Base-by-base conservation (phyloP, 2,888 invertebrate genomes). In the Melipona beecheii region DNA sequence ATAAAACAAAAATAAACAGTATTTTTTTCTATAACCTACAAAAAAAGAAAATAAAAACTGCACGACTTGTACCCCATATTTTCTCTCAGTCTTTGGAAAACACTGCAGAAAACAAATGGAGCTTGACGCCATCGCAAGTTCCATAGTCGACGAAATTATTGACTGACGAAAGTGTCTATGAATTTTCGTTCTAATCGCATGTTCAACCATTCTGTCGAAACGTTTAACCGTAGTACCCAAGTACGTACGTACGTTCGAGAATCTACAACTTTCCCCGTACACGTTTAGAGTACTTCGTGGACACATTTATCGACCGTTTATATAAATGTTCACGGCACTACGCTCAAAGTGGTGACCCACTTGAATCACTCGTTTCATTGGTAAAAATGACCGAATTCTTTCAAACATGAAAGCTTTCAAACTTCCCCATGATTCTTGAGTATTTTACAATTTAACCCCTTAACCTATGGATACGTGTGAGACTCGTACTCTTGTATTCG, bases 281-380 rank as follows among this genome's bases (percentile, higher is more conserved):
- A 27, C 64, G n/a, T 64, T 64, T 64, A 52, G 36, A 36, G 21
- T 49, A 62, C 62, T 50, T 56, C 36, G 70, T 62, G 31, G 62
- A n/a, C 56, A 50, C 72, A 27, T 62, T 62, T 58, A 71, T 71
- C 43, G 71, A 71, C 24, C 71, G 71, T 71, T 71, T 73, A 62
- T 73, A 62, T 21, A 73, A 73, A 73, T 6, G 60, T 72, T 27
- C 49, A 60, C 27, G 58, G 21, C n/a, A 31, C 31, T 36, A 15
- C 54, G 19, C 15, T 58, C 15, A 21, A 21, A 50, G n/a, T 15
- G 19, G 52, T 31, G n/a, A 73, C 62, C 72, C n/a, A 62, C 60
- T 73, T 11, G 49, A 43, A 73, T 58, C 36, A 2, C 15, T 11
- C 19, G 54, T 24, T 49, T 36, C 64, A 52, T 50, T 36, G 62